These are phyloP conservation scores for Eupithecia tripunctaria DNA, from an alignment of 2,888 invertebrate species.

Conservation along the genomic window DNA sequence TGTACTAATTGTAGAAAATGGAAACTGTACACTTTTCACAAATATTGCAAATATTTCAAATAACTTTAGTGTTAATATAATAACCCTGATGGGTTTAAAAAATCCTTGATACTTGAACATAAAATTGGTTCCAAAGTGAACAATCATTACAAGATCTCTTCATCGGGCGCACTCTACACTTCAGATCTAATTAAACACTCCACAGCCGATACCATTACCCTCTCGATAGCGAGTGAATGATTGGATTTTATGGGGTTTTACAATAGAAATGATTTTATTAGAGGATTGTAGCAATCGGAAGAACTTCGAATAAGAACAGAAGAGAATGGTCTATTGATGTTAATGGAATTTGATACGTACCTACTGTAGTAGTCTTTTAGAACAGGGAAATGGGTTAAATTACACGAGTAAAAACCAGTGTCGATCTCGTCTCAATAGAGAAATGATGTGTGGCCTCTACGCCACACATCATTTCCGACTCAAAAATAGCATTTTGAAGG, in stretches of 20 bases:
- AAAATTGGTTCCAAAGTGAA: conserved; percentile 9
- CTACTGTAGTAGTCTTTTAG: too few relatives aligned
- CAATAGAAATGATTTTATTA: conserved; percentile 5
- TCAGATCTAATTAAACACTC: conserved; percentile 57
- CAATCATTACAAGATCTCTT: conserved; percentile 24
- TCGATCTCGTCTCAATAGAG: not conserved
- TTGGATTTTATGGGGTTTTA: conserved; percentile 28
- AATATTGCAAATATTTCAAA: too few relatives aligned
- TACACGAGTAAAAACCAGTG: not conserved
- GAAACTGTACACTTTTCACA: too few relatives aligned
- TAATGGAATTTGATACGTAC: not conserved
- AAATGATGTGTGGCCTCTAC: too few relatives aligned
- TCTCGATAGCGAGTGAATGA: conserved; percentile 51
- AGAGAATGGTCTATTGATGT: not conserved
- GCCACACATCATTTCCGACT: too few relatives aligned
- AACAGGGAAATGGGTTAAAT: too few relatives aligned
- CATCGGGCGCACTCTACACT: conserved; percentile 44
- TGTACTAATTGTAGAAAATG: too few relatives aligned
- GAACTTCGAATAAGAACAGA: not conserved
- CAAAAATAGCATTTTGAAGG: too few relatives aligned
- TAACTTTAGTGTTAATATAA: too few relatives aligned
- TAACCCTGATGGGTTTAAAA: too few relatives aligned
- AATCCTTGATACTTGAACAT: not conserved
- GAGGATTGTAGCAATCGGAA: not conserved
- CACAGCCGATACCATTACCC: conserved; percentile 55